phyloP scores from a whole-genome alignment of 2,113 vertebrate genomes.

The Cynoglossus semilaevis region DNA sequence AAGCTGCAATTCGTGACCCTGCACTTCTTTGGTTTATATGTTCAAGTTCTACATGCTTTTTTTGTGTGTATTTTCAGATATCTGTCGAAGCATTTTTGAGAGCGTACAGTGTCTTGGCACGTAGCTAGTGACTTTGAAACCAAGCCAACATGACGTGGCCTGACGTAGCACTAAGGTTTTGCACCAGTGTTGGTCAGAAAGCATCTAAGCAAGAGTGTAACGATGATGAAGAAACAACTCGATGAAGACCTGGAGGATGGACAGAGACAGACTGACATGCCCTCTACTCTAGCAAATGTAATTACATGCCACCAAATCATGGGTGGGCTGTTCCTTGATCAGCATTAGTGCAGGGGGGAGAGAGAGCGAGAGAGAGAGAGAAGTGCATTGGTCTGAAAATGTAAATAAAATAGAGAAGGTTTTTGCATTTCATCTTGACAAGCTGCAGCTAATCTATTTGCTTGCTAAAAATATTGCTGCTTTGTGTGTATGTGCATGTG shows the following conservation, averaged over 20 bases:
- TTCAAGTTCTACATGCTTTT: conserved; percentile 18
- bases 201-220: conserved; percentile 18
- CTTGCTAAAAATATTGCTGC: conserved; percentile 12
- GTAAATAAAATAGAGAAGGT: background rate
- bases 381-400: no score
- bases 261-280: conserved; percentile 29
- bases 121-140: background rate
- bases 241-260: conserved; percentile 22
- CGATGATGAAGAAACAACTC: conserved; percentile 26
- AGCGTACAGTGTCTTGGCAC: background rate
- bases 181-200: background rate
- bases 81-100: conserved; percentile 8
- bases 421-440: conserved; percentile 1
- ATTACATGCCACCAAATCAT: conserved; percentile 35
- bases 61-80: conserved; percentile 21
- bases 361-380: no score
- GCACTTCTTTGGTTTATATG: conserved; percentile 44
- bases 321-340: conserved; percentile 25
- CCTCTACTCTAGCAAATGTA: conserved; percentile 48
- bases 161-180: conserved; percentile 11
- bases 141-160: no score
- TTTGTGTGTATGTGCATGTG: conserved; percentile 9
- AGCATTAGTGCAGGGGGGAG: conserved; percentile 8
- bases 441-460: conserved; percentile 5
- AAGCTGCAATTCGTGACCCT: conserved; percentile 60